A percentile compares a stretch with the other conserved stretches of the same genome.
phyloP scores from a whole-genome alignment of 2,113 vertebrate species.

The Varanus salvator region DNA sequence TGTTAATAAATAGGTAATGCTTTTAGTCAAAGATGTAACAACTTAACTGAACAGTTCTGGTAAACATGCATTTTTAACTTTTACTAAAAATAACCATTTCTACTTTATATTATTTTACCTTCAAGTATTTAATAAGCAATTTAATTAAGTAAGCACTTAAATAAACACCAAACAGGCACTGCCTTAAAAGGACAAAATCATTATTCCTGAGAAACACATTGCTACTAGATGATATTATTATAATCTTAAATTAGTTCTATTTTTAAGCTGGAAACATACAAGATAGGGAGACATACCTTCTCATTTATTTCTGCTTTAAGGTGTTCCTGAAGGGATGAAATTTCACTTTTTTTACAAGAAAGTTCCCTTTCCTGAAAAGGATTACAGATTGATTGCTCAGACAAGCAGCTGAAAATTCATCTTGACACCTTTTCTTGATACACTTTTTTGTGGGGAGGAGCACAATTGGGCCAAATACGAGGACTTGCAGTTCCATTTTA shows the following conservation, averaged over 20 bases:
- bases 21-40: background rate
- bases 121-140: background rate
- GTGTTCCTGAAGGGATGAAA: constrained; percentile 79
- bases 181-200: background rate
- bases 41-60: background rate
- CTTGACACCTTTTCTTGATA: background rate
- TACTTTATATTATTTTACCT: background rate
- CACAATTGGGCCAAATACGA: background rate
- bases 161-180: background rate
- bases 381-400: constrained; percentile 28
- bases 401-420: background rate
- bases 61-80: background rate
- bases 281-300: constrained; percentile 74
- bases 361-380: constrained; percentile 83
- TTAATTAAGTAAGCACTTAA: background rate
- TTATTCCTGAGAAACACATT: background rate
- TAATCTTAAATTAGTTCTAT: background rate
- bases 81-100: background rate
- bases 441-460: background rate
- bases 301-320: constrained; percentile 79
- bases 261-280: background rate
- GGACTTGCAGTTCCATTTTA: background rate
- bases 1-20: background rate
- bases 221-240: background rate
- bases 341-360: constrained; percentile 77